These are phyloP conservation scores for Mesaphorura yosii DNA, from an alignment of 1,140 invertebrate genomes.

Conservation along the genomic window DNA sequence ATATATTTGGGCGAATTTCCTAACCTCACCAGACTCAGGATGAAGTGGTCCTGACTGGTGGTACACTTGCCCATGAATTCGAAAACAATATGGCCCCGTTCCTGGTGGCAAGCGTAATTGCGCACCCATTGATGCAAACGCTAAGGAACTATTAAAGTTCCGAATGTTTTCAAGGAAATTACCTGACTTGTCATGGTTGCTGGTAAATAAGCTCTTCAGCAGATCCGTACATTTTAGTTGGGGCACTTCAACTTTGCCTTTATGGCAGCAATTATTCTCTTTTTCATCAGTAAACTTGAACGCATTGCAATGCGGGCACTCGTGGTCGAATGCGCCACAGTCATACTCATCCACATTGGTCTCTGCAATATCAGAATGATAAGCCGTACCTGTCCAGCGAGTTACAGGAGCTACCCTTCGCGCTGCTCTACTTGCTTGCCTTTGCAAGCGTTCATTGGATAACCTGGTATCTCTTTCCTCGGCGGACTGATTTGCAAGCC, in stretches of 20 bases:
- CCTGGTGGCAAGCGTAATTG: conserved; percentile 4
- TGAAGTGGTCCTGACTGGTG: conserved; percentile 23
- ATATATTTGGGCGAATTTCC: conserved; percentile 32
- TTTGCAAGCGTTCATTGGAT: too few relatives aligned
- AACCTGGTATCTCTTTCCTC: too few relatives aligned
- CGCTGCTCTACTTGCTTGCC: too few relatives aligned
- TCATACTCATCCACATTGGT: too few relatives aligned
- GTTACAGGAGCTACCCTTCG: too few relatives aligned
- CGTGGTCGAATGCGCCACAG: too few relatives aligned
- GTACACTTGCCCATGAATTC: conserved; percentile 35
- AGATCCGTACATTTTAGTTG: not conserved
- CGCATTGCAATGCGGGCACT: too few relatives aligned
- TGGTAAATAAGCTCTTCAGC: not conserved
- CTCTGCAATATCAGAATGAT: too few relatives aligned
- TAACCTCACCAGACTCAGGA: not conserved
- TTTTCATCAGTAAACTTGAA: too few relatives aligned
- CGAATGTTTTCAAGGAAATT: conserved; percentile 33
- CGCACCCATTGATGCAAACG: conserved; percentile 33
- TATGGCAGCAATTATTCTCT: conserved; percentile 13
- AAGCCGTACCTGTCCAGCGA: too few relatives aligned
- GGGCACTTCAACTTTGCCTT: conserved; percentile 10
- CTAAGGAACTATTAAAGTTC: conserved; percentile 31
- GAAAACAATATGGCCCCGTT: conserved; percentile 30
- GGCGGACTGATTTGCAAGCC: too few relatives aligned
- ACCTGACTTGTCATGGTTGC: conserved; percentile 9